Evolutionary conservation across 2,797 vertebrate species (phyloP).

Genomic region (Anabacerthia variegaticeps): DNA sequence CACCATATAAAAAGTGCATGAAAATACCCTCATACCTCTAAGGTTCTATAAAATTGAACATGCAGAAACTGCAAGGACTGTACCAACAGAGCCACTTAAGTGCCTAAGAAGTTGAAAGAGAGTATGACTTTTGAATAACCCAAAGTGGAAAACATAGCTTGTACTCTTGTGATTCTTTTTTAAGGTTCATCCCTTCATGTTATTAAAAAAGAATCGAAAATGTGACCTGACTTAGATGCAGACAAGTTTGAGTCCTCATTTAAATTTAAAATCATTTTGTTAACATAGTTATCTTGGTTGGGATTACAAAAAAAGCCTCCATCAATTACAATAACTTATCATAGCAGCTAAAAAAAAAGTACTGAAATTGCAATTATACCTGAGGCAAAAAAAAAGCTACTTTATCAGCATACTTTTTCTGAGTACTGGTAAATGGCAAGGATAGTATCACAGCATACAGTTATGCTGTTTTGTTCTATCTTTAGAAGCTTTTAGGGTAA

Average conservation of each 20-base stretch:
- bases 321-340: neutral
- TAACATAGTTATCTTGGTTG: neutral
- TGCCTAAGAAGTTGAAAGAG: neutral
- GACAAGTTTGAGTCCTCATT: neutral
- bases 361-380: neutral
- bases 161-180: neutral
- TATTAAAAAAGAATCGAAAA: neutral
- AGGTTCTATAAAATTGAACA: neutral
- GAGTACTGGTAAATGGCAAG: neutral
- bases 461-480: neutral
- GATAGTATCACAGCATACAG: neutral
- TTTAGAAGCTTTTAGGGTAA: neutral
- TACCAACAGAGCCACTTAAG: neutral
- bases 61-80: neutral
- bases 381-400: neutral
- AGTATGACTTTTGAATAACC: neutral
- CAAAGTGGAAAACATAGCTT: neutral
- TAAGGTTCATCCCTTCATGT: neutral
- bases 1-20: neutral
- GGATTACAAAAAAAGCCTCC: neutral
- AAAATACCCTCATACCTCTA: neutral
- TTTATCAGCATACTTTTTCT: neutral
- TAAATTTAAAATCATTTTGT: neutral
- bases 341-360: neutral
- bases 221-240: neutral